Evolutionary conservation across 2,888 invertebrate genomes (phyloP).

Genomic region (Phragmatobia fuliginosa): DNA sequence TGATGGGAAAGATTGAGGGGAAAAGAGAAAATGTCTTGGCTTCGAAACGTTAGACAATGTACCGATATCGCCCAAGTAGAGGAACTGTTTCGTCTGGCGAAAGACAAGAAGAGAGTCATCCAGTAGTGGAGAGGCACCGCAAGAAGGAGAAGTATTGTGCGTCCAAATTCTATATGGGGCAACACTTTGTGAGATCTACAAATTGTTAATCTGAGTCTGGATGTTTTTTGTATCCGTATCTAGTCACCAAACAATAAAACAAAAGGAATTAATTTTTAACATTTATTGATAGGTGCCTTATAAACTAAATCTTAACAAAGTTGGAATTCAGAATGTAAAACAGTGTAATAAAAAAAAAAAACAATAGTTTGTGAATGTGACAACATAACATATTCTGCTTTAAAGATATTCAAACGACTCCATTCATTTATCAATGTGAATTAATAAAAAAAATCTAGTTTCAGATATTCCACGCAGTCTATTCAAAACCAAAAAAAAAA

Average conservation of each 20-base stretch:
- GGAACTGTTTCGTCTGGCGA: no score
- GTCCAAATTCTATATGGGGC: no score
- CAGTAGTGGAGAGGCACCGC: no score
- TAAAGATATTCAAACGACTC: constrained; percentile 21
- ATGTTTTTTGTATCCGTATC: no score
- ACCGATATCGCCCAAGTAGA: no score
- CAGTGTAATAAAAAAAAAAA: constrained; percentile 53
- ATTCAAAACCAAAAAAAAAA: not conserved
- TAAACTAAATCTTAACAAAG: constrained; percentile 51
- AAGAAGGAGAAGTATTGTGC: no score
- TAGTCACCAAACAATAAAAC: not conserved
- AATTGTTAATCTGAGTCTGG: no score
- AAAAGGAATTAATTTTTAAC: constrained; percentile 6
- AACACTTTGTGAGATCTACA: no score
- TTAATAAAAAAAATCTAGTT: not conserved
- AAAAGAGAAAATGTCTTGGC: no score
- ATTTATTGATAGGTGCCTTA: constrained; percentile 74
- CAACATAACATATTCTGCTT: constrained; percentile 41
- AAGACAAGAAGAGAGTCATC: no score
- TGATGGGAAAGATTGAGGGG: no score
- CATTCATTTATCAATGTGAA: constrained; percentile 31
- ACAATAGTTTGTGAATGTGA: constrained; percentile 50
- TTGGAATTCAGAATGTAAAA: constrained; percentile 52
- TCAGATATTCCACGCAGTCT: not conserved
- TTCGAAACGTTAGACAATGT: no score